Base-by-base conservation (phyloP, 2,888 invertebrate genomes). In the Colostygia pectinataria region DNA sequence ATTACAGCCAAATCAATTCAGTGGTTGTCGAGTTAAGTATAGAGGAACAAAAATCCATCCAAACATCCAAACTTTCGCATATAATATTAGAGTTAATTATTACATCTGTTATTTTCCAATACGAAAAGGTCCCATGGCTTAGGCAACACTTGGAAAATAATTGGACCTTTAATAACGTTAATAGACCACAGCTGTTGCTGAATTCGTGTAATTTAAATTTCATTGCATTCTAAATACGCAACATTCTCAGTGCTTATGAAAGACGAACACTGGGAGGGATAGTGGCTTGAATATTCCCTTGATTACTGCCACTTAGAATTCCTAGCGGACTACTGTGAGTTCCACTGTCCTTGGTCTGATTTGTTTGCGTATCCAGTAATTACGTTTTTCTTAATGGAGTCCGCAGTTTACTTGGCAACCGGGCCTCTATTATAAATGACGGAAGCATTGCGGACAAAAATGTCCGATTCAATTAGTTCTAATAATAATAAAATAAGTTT, bases 231-330 rank as follows among this genome's bases (percentile, higher is more conserved):
- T 46, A 45, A 48, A 48, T 52, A 47, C 39, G 32, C 44, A 42
- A 43, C 52, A 55, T 48, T 55, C 37, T 44, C 34, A 5, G 9
- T 18, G 23, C 28, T 43, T 44, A 51, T 44, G 43, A 50, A 51
- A 55, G 41, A 47, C 44, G 27, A 45, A 45, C 40, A 33, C 37
- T 47, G 46, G 44, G 43, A 54, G 58, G 61, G 63, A 62, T 66
- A 66, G 64, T 58, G 51, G 55, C 43, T 54, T 34, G 47, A 57
- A 55, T 51, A 52, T 50, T 52, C 47, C 50, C 70, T 68, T 75
- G 74, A 82, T 79, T 77, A 69, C 74, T 68, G 64, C 69, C 74
- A 77, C 79, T 83, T 82, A 77, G 79, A 63, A 86, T 83, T 83
- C 79, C 74, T 78, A 76, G 70, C 75, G 73, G 74, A 61, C 58